phyloP scores from a whole-genome alignment of 2,888 invertebrate species.

The Agriopis leucophaearia region DNA sequence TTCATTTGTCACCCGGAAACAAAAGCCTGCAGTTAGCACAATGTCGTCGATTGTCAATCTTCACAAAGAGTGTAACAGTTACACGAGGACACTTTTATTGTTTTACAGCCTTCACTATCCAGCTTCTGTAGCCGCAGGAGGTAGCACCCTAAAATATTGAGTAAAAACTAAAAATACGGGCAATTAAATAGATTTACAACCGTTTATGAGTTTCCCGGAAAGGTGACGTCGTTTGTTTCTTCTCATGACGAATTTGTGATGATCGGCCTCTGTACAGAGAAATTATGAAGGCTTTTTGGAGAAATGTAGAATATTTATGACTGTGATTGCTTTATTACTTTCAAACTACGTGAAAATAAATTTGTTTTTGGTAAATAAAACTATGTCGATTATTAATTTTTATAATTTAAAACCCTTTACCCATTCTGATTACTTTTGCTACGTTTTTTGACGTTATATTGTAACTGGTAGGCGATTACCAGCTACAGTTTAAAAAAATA shows the following conservation, averaged over 20 bases:
- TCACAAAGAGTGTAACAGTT: slow-evolving; percentile 75
- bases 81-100: slow-evolving; percentile 78
- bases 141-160: slow-evolving; percentile 75
- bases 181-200: slow-evolving; percentile 84
- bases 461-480: no score
- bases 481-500: no score
- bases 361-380: no score
- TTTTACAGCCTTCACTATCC: slow-evolving; percentile 66
- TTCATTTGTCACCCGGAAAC: slow-evolving; percentile 78
- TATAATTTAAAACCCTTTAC: no score
- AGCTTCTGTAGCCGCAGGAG: slow-evolving; percentile 82
- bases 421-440: no score
- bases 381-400: no score
- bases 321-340: slow-evolving; percentile 45
- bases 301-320: slow-evolving; percentile 46
- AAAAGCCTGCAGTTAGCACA: slow-evolving; percentile 68
- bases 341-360: background rate
- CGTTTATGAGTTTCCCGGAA: slow-evolving; percentile 71
- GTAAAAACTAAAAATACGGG: slow-evolving; percentile 69
- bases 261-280: slow-evolving; percentile 51
- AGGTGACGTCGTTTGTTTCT: slow-evolving; percentile 56
- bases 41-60: slow-evolving; percentile 68
- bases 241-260: slow-evolving; percentile 61
- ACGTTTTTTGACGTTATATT: no score
- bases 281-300: slow-evolving; percentile 46